phyloP scores from a whole-genome alignment of 2,888 invertebrate genomes.

The Cheilosia vernalis region DNA sequence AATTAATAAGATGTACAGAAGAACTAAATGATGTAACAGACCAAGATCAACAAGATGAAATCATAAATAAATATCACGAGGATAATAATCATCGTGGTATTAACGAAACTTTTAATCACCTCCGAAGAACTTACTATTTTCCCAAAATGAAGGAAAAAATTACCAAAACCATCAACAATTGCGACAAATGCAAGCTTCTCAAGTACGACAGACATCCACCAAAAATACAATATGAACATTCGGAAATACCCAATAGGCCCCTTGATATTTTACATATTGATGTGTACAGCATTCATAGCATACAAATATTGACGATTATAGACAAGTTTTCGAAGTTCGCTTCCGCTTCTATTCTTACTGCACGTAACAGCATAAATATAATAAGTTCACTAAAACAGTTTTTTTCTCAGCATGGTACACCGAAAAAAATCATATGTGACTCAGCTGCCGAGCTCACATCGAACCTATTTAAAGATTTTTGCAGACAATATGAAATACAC shows the following conservation, averaged over 20 bases:
- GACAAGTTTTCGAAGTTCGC: constrained; percentile 22
- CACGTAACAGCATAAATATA: constrained; percentile 10
- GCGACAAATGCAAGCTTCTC: neutral
- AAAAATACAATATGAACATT: neutral
- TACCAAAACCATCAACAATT: neutral
- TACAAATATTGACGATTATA: constrained; percentile 2
- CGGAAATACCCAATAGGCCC: neutral
- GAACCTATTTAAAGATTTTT: constrained; percentile 3
- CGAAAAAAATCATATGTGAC: neutral
- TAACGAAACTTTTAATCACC: constrained; percentile 1
- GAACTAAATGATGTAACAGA: neutral
- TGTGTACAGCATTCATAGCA: constrained; percentile 1
- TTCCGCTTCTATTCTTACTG: neutral
- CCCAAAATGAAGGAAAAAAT: constrained; percentile 1
- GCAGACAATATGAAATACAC: neutral
- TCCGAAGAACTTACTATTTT: constrained; percentile 1
- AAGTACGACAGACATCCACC: constrained; percentile 3
- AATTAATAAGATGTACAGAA: constrained; percentile 2
- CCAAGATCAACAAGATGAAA: neutral
- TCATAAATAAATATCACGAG: constrained; percentile 1
- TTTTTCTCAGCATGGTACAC: constrained; percentile 8
- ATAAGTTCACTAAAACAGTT: neutral
- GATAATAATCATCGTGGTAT: constrained; percentile 3
- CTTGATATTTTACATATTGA: neutral
- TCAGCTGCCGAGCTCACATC: neutral